A percentile compares a stretch with the other conserved stretches of the same genome.
phyloP scores from a whole-genome alignment of 2,888 invertebrate species.

The Acanthoscelides obtectus region DNA sequence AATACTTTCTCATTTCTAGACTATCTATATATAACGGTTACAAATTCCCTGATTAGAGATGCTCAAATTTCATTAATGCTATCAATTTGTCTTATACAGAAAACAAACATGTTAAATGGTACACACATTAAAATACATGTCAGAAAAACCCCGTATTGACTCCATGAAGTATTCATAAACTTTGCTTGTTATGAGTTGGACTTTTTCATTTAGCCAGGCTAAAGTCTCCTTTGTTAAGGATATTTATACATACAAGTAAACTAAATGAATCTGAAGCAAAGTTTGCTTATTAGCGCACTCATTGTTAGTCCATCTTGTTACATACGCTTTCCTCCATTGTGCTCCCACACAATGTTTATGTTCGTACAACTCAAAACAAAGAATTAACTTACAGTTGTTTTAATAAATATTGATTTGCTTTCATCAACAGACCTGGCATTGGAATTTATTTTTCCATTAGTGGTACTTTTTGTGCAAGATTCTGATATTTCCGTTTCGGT shows the following conservation, averaged over 20 bases:
- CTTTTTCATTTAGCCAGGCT: background rate
- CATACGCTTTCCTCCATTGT: background rate
- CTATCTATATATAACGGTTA: too few relatives aligned
- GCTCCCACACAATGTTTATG: background rate
- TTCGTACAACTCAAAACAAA: background rate
- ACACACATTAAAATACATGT: too few relatives aligned
- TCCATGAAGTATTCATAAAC: background rate
- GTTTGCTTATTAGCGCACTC: background rate
- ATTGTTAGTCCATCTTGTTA: background rate
- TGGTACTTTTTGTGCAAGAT: too few relatives aligned
- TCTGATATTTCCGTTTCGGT: too few relatives aligned
- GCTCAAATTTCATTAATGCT: too few relatives aligned
- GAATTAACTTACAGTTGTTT: background rate
- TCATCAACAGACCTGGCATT: background rate
- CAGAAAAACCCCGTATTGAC: too few relatives aligned
- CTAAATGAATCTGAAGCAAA: background rate
- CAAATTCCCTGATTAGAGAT: too few relatives aligned
- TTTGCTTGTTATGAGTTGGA: background rate
- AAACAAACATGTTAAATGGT: too few relatives aligned
- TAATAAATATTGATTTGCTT: background rate
- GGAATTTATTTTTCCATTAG: too few relatives aligned
- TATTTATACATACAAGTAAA: background rate
- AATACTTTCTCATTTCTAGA: too few relatives aligned
- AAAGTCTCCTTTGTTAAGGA: background rate
- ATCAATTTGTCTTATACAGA: too few relatives aligned